phyloP scores from a whole-genome alignment of 2,113 vertebrate genomes.

The Trematocara stigmaticum region DNA sequence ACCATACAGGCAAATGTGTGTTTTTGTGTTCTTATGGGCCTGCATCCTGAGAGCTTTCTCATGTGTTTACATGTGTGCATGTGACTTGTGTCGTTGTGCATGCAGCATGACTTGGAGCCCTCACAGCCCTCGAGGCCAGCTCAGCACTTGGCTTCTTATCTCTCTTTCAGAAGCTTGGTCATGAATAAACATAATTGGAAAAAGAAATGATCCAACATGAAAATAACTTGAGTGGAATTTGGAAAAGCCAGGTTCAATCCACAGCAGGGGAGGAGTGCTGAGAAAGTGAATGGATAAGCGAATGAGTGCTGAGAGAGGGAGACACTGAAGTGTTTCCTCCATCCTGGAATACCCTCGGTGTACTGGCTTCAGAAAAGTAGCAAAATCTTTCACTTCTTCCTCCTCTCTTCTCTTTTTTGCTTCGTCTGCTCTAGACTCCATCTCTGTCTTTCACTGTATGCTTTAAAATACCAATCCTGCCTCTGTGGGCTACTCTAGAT shows the following conservation, averaged over 20 bases:
- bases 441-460: neutral
- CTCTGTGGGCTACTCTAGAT: constrained; percentile 1
- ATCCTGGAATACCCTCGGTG: constrained; percentile 7
- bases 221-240: constrained; percentile 51
- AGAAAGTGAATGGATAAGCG: constrained; percentile 33
- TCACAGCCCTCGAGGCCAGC: constrained; percentile 36
- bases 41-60: neutral
- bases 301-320: neutral
- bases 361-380: constrained; percentile 1
- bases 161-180: constrained; percentile 42
- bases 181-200: constrained; percentile 59
- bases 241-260: constrained; percentile 28
- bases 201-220: constrained; percentile 39
- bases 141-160: constrained; percentile 63
- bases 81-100: neutral
- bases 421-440: neutral
- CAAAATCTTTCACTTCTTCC: neutral
- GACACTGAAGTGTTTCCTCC: constrained; percentile 10
- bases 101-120: constrained; percentile 27
- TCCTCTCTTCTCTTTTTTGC: neutral
- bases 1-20: neutral
- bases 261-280: neutral
- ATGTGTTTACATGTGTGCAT: neutral
- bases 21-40: neutral
- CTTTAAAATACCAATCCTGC: constrained; percentile 12